Evolutionary conservation across 2,113 vertebrate genomes (phyloP).

Genomic region (Mirza zaza): DNA sequence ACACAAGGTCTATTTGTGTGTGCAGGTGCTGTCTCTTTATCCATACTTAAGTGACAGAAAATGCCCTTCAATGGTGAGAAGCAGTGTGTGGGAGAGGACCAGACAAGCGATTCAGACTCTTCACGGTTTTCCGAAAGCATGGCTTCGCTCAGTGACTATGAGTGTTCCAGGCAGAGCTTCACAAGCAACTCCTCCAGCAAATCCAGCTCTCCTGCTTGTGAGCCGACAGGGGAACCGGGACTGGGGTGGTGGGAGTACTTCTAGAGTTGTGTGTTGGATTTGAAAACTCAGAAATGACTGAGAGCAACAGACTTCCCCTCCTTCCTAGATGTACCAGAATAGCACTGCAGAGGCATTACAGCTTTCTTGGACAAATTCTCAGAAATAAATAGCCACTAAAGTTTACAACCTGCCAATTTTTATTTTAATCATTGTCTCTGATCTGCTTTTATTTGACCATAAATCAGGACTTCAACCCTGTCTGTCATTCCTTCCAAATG

Average conservation of each 20-base stretch:
- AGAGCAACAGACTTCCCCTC: neutral
- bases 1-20: slow-evolving; percentile 39
- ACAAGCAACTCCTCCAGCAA: slow-evolving; percentile 94
- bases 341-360: neutral
- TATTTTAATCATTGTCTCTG: neutral
- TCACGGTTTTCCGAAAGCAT: slow-evolving; percentile 88
- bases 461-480: neutral
- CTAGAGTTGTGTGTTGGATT: neutral
- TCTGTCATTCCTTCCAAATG: neutral
- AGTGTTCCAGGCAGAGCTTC: slow-evolving; percentile 92
- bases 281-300: neutral
- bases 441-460: neutral
- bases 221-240: slow-evolving; percentile 64
- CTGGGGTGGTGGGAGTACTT: accelerated
- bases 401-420: neutral
- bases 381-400: neutral
- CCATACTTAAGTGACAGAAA: slow-evolving; percentile 64
- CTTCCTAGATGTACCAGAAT: neutral
- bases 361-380: neutral
- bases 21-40: slow-evolving; percentile 72
- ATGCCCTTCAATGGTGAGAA: slow-evolving; percentile 93
- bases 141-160: slow-evolving; percentile 88
- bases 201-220: slow-evolving; percentile 92
- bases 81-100: slow-evolving; percentile 87
- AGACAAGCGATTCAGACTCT: slow-evolving; percentile 89